These are phyloP conservation scores for Pachyuromys duprasi DNA, from an alignment of 2,797 vertebrate species.

Conservation along the genomic window DNA sequence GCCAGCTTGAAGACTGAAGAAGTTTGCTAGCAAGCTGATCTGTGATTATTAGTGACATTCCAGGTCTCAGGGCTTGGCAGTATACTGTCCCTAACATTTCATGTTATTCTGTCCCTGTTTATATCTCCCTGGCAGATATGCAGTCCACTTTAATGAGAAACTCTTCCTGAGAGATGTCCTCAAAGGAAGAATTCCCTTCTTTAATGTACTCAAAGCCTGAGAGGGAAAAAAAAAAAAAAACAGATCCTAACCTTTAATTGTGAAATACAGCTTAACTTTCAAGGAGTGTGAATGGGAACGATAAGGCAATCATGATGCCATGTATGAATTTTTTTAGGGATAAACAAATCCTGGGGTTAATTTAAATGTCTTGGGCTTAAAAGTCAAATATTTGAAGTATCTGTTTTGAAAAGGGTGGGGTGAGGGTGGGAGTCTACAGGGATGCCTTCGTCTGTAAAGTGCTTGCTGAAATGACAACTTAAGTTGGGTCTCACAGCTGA, in stretches of 20 bases:
- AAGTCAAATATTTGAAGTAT: constrained; percentile 82
- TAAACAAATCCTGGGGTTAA: constrained; percentile 79
- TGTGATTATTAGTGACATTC: constrained; percentile 78
- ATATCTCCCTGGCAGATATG: constrained; percentile 64
- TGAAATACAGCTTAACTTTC: constrained; percentile 79
- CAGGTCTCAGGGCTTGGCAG: constrained; percentile 48
- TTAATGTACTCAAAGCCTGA: constrained; percentile 77
- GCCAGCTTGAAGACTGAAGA: constrained; percentile 43
- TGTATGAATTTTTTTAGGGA: constrained; percentile 72
- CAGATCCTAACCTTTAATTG: constrained; percentile 84
- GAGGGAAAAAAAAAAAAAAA: constrained; percentile 29
- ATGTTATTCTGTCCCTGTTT: constrained; percentile 80
- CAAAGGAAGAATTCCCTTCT: constrained; percentile 8
- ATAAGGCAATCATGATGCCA: constrained; percentile 63
- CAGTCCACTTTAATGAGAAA: constrained; percentile 80
- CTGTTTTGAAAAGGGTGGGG: constrained; percentile 70
- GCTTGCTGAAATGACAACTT: not conserved
- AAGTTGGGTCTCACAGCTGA: not conserved
- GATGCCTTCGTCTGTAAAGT: not conserved
- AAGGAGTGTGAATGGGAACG: constrained; percentile 65
- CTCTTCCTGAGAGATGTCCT: constrained; percentile 77
- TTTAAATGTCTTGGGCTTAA: constrained; percentile 85
- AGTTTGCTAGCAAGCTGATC: constrained; percentile 42
- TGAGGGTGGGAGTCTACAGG: not conserved
- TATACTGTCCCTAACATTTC: constrained; percentile 73